Percentiles rank a stretch among this genome's conserved stretches.
Conservation (phyloP, 2,113 vertebrate genomes). For the Mus musculus region GRCm39 chr2:102392001-102392500, state of each 20-base stretch:
- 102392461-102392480: background rate
- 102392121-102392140: background rate
- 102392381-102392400: background rate
- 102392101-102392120: background rate
- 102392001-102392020: background rate
- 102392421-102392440: background rate
- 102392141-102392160: background rate
- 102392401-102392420: background rate
- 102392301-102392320: background rate
- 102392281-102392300: background rate
- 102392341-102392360: conserved; percentile 43
- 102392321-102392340: conserved; percentile 49
- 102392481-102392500: background rate
- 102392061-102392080: background rate
- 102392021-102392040: background rate
- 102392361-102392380: conserved; percentile 19
- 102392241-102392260: conserved; percentile 49
- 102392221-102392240: conserved; percentile 64
- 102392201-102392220: conserved; percentile 51
- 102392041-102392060: background rate
- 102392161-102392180: conserved; percentile 27
- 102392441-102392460: background rate
- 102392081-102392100: background rate
- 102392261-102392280: conserved; percentile 30
- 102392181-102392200: conserved; percentile 25